Conservation (phyloP, 2,113 vertebrate genomes). For the Plecturocebus donacophilus region DNA sequence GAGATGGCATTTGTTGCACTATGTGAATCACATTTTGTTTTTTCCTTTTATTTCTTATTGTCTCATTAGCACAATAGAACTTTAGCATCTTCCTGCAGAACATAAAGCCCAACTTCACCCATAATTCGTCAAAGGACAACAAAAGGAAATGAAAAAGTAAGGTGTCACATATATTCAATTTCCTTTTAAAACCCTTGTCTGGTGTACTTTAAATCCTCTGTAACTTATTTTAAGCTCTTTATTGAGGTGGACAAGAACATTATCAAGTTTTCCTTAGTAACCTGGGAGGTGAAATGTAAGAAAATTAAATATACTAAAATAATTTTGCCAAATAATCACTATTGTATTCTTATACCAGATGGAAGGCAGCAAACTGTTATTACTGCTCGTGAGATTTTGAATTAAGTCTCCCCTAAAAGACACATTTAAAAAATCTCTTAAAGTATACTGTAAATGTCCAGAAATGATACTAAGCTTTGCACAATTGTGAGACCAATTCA, state of each 20-base stretch:
- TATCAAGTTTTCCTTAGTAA: conserved; percentile 1
- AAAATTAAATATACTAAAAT: conserved; percentile 46
- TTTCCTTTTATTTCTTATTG: background rate
- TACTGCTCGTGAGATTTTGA: background rate
- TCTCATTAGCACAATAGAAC: background rate
- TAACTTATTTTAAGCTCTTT: conserved; percentile 19
- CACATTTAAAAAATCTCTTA: background rate
- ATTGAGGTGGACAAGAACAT: background rate
- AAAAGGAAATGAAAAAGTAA: conserved; percentile 10
- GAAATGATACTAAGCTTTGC: background rate
- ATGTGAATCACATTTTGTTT: background rate
- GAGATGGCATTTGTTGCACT: background rate
- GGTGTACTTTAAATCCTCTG: background rate
- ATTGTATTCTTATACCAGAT: conserved; percentile 28
- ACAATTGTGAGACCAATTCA: background rate
- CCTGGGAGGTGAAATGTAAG: background rate
- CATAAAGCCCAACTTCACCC: background rate
- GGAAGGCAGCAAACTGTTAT: conserved; percentile 28
- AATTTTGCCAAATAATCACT: conserved; percentile 39
- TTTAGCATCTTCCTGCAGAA: background rate
- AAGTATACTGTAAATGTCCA: background rate
- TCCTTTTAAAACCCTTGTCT: background rate
- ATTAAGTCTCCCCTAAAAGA: background rate
- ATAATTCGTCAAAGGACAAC: background rate
- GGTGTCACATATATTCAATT: background rate